Conservation (phyloP, 2,888 invertebrate genomes). For the Muschampia staudingeri region DNA sequence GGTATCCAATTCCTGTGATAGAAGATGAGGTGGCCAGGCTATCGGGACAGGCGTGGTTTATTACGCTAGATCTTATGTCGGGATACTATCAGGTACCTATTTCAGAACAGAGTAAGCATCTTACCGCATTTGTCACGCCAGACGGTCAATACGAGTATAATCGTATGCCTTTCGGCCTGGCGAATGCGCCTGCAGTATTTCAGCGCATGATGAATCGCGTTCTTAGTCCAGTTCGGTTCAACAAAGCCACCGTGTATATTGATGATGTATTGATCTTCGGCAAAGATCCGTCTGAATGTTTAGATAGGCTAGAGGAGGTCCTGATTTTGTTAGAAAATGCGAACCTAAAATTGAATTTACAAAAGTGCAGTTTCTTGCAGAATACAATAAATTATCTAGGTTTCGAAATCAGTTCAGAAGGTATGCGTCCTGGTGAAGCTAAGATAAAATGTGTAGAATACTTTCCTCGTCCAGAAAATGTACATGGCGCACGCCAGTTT, state of each 20-base stretch:
- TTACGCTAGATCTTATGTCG: neutral
- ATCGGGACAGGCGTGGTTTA: neutral
- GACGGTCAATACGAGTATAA: slow-evolving; percentile 4
- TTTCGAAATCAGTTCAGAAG: slow-evolving; percentile 48
- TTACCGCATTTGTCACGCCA: slow-evolving; percentile 4
- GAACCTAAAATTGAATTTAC: neutral
- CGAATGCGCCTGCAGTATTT: slow-evolving; percentile 5
- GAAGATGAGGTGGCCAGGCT: neutral
- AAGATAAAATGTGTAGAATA: neutral
- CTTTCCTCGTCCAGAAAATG: neutral
- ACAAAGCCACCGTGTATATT: neutral
- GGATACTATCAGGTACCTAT: neutral
- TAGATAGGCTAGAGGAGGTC: neutral
- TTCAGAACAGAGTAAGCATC: neutral
- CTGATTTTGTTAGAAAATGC: neutral
- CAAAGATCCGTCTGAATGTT: neutral
- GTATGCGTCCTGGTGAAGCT: neutral
- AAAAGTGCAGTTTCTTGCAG: slow-evolving; percentile 43
- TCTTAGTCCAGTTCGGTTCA: neutral
- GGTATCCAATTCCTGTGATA: neutral
- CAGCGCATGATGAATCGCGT: neutral
- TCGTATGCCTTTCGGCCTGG: slow-evolving; percentile 11
- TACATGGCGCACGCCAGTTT: neutral
- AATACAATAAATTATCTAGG: slow-evolving; percentile 53
- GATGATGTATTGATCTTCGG: neutral